These are phyloP conservation scores for Hoplodrina ambigua DNA, from an alignment of 2,888 invertebrate species.

Conservation along the genomic window DNA sequence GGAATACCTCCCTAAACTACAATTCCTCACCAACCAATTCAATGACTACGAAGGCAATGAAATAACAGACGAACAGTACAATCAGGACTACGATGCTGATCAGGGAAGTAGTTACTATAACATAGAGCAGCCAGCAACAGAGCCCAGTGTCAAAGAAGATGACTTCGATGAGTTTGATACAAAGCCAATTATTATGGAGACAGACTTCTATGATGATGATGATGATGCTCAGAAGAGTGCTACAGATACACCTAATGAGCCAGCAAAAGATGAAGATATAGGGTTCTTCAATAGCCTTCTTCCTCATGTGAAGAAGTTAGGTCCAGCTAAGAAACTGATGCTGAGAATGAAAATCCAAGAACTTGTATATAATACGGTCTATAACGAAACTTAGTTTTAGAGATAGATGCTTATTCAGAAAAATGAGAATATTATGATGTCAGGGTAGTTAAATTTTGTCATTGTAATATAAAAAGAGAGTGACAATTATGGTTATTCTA, in stretches of 20 bases:
- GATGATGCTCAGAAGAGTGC: slow-evolving; percentile 79
- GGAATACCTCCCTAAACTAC: slow-evolving; percentile 83
- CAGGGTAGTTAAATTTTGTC: slow-evolving; percentile 1
- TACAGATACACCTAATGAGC: slow-evolving; percentile 65
- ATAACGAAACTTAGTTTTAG: slow-evolving; percentile 76
- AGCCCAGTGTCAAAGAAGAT: slow-evolving; percentile 78
- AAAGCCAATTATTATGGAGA: slow-evolving; percentile 86
- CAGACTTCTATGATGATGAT: slow-evolving; percentile 87
- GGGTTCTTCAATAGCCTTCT: slow-evolving; percentile 87
- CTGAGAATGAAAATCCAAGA: slow-evolving; percentile 88
- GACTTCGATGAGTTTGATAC: slow-evolving; percentile 88
- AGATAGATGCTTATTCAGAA: slow-evolving; percentile 20
- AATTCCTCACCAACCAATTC: slow-evolving; percentile 85
- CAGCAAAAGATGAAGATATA: slow-evolving; percentile 84
- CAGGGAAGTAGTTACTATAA: slow-evolving; percentile 75
- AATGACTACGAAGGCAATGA: slow-evolving; percentile 84
- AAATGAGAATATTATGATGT: slow-evolving; percentile 15
- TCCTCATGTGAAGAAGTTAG: slow-evolving; percentile 86
- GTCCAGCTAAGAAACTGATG: slow-evolving; percentile 87
- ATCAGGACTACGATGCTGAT: slow-evolving; percentile 76
- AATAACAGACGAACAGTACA: slow-evolving; percentile 71
- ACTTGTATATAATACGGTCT: slow-evolving; percentile 87
- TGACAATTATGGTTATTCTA: neutral
- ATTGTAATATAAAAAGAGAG: too few species aligned
- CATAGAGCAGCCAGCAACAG: slow-evolving; percentile 72